A percentile compares a stretch with the other conserved stretches of the same genome.
phyloP scores from a whole-genome alignment of 2,888 invertebrate species.

The Phalera bucephala region DNA sequence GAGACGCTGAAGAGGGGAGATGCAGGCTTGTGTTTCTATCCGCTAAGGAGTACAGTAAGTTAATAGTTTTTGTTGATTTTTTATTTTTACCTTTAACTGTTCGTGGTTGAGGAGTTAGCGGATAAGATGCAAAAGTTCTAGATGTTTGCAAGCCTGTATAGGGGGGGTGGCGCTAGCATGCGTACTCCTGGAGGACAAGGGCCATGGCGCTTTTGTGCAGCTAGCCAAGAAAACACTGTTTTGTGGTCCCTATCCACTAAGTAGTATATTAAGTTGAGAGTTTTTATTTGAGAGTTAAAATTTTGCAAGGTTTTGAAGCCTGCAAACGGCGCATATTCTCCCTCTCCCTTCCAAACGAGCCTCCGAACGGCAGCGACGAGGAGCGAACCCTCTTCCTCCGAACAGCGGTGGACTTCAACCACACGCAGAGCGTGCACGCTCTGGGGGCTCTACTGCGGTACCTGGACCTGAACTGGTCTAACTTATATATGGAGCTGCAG shows the following conservation, averaged over 20 bases:
- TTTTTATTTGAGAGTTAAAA: too few species aligned
- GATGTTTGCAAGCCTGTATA: slow-evolving; percentile 81
- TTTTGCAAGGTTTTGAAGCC: slow-evolving; percentile 74
- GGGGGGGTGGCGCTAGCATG: slow-evolving; percentile 84
- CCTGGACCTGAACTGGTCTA: slow-evolving; percentile 86
- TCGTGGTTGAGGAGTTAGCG: slow-evolving; percentile 86
- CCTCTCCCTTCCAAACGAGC: slow-evolving; percentile 81
- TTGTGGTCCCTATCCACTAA: slow-evolving; percentile 82
- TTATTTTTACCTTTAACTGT: slow-evolving; percentile 70
- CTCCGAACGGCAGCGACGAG: slow-evolving; percentile 71
- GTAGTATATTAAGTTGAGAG: slow-evolving; percentile 84
- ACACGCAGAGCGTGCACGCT: slow-evolving; percentile 85
- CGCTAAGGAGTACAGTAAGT: slow-evolving; percentile 83
- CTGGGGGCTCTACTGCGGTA: slow-evolving; percentile 88
- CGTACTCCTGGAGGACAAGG: slow-evolving; percentile 79
- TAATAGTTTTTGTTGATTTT: too few species aligned
- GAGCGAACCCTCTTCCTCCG: slow-evolving; percentile 84
- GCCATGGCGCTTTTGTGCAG: slow-evolving; percentile 75
- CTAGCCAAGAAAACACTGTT: slow-evolving; percentile 69
- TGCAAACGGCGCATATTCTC: slow-evolving; percentile 81
- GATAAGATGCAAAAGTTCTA: slow-evolving; percentile 85
- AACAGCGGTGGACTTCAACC: slow-evolving; percentile 85
- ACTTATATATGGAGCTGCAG: slow-evolving; percentile 72
- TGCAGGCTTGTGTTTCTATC: slow-evolving; percentile 82
- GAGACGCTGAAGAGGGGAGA: slow-evolving; percentile 46